These are phyloP conservation scores for cat (Felis catus) DNA, from an alignment of 2,113 vertebrate species.

Conservation along the genomic window DNA sequence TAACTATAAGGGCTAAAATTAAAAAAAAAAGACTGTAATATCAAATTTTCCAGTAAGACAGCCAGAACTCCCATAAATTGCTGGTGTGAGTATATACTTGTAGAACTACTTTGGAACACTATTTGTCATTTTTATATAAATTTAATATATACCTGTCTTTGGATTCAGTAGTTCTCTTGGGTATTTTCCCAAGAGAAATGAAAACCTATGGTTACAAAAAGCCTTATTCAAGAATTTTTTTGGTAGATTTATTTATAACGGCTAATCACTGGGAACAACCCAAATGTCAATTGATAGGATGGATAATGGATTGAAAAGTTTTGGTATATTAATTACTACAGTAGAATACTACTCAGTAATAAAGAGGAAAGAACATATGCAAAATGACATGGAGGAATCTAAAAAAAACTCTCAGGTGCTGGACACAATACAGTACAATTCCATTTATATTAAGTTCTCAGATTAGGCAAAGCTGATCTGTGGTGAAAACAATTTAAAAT, in stretches of 20 bases:
- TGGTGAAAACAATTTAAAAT: background rate
- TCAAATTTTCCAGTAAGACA: background rate
- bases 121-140: background rate
- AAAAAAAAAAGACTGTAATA: background rate
- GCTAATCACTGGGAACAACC: background rate
- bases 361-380: background rate
- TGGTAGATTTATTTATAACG: background rate
- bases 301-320: constrained; percentile 14
- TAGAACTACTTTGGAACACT: background rate
- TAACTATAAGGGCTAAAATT: background rate
- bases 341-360: background rate
- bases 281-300: background rate
- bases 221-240: background rate
- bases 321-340: background rate
- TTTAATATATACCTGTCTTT: background rate
- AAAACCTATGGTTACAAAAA: background rate
- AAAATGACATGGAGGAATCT: background rate
- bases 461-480: background rate
- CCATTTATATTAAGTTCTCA: constrained; percentile 4
- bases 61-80: background rate
- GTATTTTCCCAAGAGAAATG: background rate
- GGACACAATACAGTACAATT: background rate
- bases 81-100: background rate
- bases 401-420: background rate
- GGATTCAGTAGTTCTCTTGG: background rate